Percentiles rank a stretch among this genome's conserved stretches.
These are phyloP conservation scores for Nothobranchius furzeri DNA, from an alignment of 2,113 vertebrate species.

Conservation along the genomic window DNA sequence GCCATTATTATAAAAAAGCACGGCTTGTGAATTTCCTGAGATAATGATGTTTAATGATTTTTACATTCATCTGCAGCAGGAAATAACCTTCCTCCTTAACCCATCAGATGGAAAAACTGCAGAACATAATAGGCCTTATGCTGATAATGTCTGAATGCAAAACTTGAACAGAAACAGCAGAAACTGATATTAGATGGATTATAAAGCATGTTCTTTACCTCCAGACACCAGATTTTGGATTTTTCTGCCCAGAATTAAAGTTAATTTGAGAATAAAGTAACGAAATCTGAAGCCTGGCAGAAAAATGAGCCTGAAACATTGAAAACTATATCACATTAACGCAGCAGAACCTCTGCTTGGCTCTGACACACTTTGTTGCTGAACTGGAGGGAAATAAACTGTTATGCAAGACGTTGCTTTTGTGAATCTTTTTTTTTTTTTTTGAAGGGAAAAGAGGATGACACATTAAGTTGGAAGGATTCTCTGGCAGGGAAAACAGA, in stretches of 20 bases:
- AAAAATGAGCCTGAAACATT: constrained; percentile 7
- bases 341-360: constrained; percentile 14
- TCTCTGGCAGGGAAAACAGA: constrained; percentile 40
- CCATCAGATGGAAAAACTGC: too few species aligned
- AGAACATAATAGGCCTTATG: too few species aligned
- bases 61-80: too few species aligned
- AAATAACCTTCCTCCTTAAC: too few species aligned
- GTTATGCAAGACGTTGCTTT: constrained; percentile 64
- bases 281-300: constrained; percentile 13
- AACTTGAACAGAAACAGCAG: not conserved
- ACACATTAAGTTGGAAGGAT: constrained; percentile 55
- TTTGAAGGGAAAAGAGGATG: constrained; percentile 36
- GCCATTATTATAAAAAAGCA: too few species aligned
- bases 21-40: too few species aligned
- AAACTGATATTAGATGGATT: not conserved
- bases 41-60: too few species aligned
- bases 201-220: not conserved
- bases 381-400: constrained; percentile 22
- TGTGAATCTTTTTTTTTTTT: constrained; percentile 62
- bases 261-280: not conserved
- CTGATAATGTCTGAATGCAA: too few species aligned
- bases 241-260: not conserved
- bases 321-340: constrained; percentile 21
- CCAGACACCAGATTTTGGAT: too few species aligned
- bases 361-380: constrained; percentile 14